phyloP scores from a whole-genome alignment of 2,888 invertebrate genomes.

The Lochmaea capreae region DNA sequence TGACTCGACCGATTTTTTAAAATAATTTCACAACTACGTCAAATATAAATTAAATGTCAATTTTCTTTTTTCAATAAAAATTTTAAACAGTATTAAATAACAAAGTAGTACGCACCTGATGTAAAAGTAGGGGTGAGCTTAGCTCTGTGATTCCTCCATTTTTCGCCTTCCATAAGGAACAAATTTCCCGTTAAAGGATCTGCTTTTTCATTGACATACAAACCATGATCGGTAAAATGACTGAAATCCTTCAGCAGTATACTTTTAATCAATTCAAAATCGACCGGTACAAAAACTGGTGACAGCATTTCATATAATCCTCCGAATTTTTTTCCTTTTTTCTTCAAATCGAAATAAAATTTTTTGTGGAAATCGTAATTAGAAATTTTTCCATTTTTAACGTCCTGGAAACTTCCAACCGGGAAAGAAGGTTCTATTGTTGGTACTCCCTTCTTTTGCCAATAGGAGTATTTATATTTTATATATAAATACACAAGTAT shows the following conservation, averaged over 20 bases:
- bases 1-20: too few species aligned
- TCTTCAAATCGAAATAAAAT: conserved; percentile 16
- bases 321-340: conserved; percentile 14
- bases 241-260: conserved; percentile 42
- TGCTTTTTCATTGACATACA: conserved; percentile 65
- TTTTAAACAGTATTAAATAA: too few species aligned
- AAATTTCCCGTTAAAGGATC: conserved; percentile 51
- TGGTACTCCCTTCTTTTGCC: conserved; percentile 22
- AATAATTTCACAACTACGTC: too few species aligned
- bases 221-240: conserved; percentile 61
- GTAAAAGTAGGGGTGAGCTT: conserved; percentile 49
- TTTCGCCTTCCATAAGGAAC: conserved; percentile 39
- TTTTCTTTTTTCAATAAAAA: too few species aligned
- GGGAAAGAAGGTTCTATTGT: conserved; percentile 18
- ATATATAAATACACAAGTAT: conserved; percentile 14
- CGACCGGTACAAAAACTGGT: conserved; percentile 56
- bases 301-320: conserved; percentile 10
- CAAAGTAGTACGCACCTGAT: conserved; percentile 21
- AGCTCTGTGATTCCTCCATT: conserved; percentile 44
- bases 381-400: conserved; percentile 3
- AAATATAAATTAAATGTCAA: too few species aligned
- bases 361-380: conserved; percentile 15
- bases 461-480: conserved; percentile 21
- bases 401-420: conserved; percentile 1
- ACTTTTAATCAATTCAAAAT: conserved; percentile 68